A percentile compares a stretch with the other conserved stretches of the same genome.
Conservation (phyloP, 2,113 vertebrate species). For the Vireo altiloquus region DNA sequence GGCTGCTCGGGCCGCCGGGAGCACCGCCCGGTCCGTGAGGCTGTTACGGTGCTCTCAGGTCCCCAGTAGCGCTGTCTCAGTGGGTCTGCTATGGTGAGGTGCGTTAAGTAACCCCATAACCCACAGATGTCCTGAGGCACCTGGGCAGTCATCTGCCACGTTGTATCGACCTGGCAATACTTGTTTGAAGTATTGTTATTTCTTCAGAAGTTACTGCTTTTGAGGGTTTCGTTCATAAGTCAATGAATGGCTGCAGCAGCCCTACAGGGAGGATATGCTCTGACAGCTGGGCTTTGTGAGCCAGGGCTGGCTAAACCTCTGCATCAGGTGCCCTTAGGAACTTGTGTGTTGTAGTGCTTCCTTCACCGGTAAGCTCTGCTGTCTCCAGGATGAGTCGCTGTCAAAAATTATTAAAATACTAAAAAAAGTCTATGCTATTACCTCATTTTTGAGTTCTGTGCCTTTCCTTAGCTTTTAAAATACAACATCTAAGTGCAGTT, state of each 20-base stretch:
- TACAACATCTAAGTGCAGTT: background rate
- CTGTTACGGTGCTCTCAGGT: background rate
- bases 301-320: background rate
- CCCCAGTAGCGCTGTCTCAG: background rate
- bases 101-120: background rate
- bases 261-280: background rate
- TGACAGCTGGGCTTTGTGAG: background rate
- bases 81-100: background rate
- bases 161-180: background rate
- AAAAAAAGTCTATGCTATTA: accelerated
- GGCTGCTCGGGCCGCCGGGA: background rate
- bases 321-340: background rate
- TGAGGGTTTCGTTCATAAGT: background rate
- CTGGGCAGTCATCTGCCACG: background rate
- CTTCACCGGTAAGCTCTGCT: background rate
- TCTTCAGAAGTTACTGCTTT: background rate
- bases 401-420: background rate
- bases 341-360: background rate
- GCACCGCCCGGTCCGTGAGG: background rate
- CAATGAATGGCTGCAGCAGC: background rate
- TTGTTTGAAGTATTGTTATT: background rate
- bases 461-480: background rate
- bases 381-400: background rate
- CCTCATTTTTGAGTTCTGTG: accelerated
- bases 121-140: too few species aligned